Evolutionary conservation across 2,888 invertebrate genomes (phyloP).

Genomic region (Julus scanicus): DNA sequence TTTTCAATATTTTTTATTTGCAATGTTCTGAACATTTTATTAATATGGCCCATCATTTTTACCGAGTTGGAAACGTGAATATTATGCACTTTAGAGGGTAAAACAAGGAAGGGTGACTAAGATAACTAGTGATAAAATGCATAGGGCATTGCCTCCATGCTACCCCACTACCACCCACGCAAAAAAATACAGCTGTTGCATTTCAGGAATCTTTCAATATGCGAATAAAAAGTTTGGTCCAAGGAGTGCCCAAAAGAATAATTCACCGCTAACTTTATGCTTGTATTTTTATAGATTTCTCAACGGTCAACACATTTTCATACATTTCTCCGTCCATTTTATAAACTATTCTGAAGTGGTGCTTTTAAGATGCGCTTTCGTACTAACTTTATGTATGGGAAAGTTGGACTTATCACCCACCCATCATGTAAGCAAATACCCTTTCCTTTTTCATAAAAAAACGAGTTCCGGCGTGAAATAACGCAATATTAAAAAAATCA

Average conservation of each 20-base stretch:
- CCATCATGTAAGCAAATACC: constrained; percentile 35
- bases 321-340: not conserved
- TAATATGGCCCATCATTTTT: no score
- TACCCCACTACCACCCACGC: not conserved
- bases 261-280: not conserved
- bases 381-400: not conserved
- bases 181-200: constrained; percentile 16
- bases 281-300: not conserved
- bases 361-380: not conserved
- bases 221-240: not conserved
- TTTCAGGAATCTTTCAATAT: not conserved
- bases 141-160: not conserved
- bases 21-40: no score
- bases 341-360: constrained; percentile 33
- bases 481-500: constrained; percentile 5
- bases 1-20: no score
- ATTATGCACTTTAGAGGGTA: not conserved
- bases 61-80: not conserved
- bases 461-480: constrained; percentile 15
- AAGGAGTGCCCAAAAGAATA: not conserved
- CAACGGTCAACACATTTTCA: not conserved
- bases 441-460: constrained; percentile 34
- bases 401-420: not conserved
- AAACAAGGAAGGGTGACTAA: not conserved
- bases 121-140: not conserved